Conservation (phyloP, 2,888 invertebrate species). For the Galerucella nymphaeae region DNA sequence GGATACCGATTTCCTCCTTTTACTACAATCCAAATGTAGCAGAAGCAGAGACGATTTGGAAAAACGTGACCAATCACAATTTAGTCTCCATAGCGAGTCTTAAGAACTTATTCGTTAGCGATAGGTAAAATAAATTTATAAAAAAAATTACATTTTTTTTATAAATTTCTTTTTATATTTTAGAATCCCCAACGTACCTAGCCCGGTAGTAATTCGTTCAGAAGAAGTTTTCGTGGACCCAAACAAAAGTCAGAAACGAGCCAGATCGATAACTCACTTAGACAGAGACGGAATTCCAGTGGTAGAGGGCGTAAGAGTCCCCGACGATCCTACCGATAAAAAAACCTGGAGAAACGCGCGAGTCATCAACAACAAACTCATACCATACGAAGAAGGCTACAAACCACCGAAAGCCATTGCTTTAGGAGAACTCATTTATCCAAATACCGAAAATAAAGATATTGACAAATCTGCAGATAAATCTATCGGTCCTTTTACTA, state of each 20-base stretch:
- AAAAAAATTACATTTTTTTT: too few relatives aligned
- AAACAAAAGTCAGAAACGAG: conserved; percentile 68
- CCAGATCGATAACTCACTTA: conserved; percentile 73
- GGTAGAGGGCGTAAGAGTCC: conserved; percentile 84
- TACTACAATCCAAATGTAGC: conserved; percentile 59
- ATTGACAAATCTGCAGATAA: conserved; percentile 28
- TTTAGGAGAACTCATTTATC: conserved; percentile 66
- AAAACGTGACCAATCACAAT: conserved; percentile 55
- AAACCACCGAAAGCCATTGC: conserved; percentile 73
- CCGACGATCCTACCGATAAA: conserved; percentile 79
- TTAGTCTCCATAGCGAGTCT: conserved; percentile 45
- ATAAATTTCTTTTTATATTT: conserved; percentile 47
- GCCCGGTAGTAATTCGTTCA: conserved; percentile 77
- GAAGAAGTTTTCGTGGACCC: conserved; percentile 71
- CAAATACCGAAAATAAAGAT: conserved; percentile 21
- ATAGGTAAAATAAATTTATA: conserved; percentile 54
- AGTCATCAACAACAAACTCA: conserved; percentile 85
- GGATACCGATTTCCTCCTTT: conserved; percentile 62
- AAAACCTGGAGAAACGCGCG: conserved; percentile 90
- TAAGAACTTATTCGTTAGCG: conserved; percentile 59
- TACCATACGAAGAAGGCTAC: conserved; percentile 79
- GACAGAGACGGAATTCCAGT: conserved; percentile 81
- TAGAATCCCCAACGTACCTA: conserved; percentile 69
- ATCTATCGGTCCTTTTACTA: conserved; percentile 71
- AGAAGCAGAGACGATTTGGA: conserved; percentile 57